Percentiles rank a stretch among this genome's conserved stretches.
Conservation (phyloP, 2,797 vertebrate species). For the Notolabrus celidotus region DNA sequence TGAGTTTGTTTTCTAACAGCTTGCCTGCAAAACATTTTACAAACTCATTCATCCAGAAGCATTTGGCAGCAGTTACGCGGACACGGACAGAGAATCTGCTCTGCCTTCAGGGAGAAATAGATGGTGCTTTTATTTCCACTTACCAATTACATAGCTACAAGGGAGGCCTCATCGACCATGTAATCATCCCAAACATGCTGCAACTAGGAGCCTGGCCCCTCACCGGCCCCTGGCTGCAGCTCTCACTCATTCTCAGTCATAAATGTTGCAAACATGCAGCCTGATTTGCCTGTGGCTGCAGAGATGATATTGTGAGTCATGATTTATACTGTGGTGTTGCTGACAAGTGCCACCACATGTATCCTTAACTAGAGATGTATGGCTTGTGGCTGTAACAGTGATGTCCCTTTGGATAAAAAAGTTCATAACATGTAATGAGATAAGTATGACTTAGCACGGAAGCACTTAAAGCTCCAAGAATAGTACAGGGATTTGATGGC, state of each 20-base stretch:
- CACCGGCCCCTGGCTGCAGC: slow-evolving; percentile 51
- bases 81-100: slow-evolving; percentile 42
- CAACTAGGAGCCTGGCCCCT: slow-evolving; percentile 56
- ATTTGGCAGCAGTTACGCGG: slow-evolving; percentile 37
- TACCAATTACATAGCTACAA: slow-evolving; percentile 59
- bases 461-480: not conserved
- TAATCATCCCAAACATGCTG: slow-evolving; percentile 73
- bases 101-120: slow-evolving; percentile 43
- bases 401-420: not conserved
- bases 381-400: not conserved
- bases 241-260: slow-evolving; percentile 19
- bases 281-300: slow-evolving; percentile 26
- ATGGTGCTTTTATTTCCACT: slow-evolving; percentile 43
- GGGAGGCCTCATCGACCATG: slow-evolving; percentile 59
- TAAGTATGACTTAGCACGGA: not conserved
- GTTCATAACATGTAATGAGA: not conserved
- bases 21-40: slow-evolving; percentile 42
- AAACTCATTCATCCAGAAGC: slow-evolving; percentile 57
- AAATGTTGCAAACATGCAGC: slow-evolving; percentile 48
- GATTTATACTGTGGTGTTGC: slow-evolving; percentile 16
- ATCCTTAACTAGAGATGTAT: slow-evolving; percentile 1
- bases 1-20: slow-evolving; percentile 28
- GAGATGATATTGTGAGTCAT: slow-evolving; percentile 7
- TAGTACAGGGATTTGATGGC: not conserved
- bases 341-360: slow-evolving; percentile 15